Base-by-base conservation (phyloP, 1,140 invertebrate species). In the Idris sp. region DNA sequence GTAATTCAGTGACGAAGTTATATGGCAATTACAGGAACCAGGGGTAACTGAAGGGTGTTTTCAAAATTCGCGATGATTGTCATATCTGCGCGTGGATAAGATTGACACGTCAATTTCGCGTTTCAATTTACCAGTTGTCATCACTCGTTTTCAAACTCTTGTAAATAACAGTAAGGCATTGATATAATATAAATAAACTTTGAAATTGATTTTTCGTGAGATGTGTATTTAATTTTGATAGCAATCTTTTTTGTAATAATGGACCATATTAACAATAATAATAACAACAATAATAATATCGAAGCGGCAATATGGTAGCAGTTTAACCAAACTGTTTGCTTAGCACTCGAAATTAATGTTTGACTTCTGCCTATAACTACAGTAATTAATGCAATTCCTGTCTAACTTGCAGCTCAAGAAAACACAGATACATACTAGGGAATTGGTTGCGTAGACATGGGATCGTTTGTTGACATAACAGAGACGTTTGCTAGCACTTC, bases 291-390 rank as follows among this genome's bases (percentile, higher is more conserved):
- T 35, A 14, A 38, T 56, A 58, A 40, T 49, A 62, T 53, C 10
- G 13, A 14, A 28, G 10, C 35, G 25, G 26, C 18, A 35, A 25
- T 28, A 35, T 58, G 49, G 31, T 54, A 40, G 13, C 25, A 8
- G 19, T 13, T 41, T 1, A 26, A 19, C 33, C 51, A 9, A 58
- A 58, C 22, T 58, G 68, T 64, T 73, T 73, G 43, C 30, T 19
- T 11, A 49, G 53, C 33, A 36, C 59, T 58, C 15, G 51, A 73
- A 64, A 58, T 65, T 73, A 18, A 44, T 73, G 59, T 73, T 73
- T 65, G 51, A 53, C 59, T 73, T 73, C 4, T 58, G 68, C 51
- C 35, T 73, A 59, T 51, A 56, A 59, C 26, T 40, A 73, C 51
- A 73, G 51, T 51, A 59, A 73, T 64, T 73, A 64, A 51, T 64